Percentiles rank a stretch among this genome's conserved stretches.
Conservation (phyloP, 2,113 vertebrate species). For the Hemiscyllium ocellatum region DNA sequence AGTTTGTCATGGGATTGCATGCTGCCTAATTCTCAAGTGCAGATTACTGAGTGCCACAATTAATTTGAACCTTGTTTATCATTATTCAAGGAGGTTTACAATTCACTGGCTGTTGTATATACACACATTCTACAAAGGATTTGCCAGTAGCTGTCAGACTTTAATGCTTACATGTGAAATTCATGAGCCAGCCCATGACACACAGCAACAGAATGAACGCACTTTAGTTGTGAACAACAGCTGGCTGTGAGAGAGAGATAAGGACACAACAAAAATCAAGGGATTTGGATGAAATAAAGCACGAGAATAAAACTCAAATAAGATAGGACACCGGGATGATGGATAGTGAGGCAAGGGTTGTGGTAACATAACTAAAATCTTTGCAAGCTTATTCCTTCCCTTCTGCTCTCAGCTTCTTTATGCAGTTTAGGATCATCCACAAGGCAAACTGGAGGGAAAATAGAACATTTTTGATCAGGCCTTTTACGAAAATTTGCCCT, state of each 20-base stretch:
- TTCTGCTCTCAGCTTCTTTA: background rate
- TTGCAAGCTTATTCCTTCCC: background rate
- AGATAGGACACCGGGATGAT: background rate
- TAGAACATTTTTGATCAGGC: background rate
- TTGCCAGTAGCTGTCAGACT: slow-evolving; percentile 17
- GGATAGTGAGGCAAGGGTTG: background rate
- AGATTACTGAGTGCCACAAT: slow-evolving; percentile 26
- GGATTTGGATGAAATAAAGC: background rate
- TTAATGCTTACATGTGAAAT: slow-evolving; percentile 22
- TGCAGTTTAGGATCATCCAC: background rate
- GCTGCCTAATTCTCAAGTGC: slow-evolving; percentile 33
- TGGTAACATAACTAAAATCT: background rate
- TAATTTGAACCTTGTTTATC: slow-evolving; percentile 30
- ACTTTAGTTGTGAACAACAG: slow-evolving; percentile 20
- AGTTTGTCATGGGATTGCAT: background rate
- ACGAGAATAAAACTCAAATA: background rate
- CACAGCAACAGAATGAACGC: background rate
- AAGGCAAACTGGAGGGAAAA: background rate
- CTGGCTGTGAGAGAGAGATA: slow-evolving; percentile 9
- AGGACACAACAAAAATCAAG: slow-evolving; percentile 20
- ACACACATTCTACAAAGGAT: slow-evolving; percentile 22
- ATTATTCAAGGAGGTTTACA: background rate
- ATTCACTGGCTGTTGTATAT: slow-evolving; percentile 14
- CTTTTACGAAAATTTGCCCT: background rate
- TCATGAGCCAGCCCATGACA: slow-evolving; percentile 28